phyloP scores from a whole-genome alignment of 1,140 invertebrate genomes.

The Solenopsis invicta region DNA sequence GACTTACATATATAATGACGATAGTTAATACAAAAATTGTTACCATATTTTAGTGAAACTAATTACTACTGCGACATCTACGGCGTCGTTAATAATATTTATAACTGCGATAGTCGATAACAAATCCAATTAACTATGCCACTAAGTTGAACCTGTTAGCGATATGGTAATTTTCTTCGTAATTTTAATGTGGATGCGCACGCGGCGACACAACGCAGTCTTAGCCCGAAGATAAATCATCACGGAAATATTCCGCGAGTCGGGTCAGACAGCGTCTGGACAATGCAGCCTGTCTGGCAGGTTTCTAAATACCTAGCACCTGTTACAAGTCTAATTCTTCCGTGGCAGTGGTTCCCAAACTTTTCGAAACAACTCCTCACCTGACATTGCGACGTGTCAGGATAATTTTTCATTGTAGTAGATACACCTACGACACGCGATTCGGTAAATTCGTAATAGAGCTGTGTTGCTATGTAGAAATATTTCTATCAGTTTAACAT shows the following conservation, averaged over 20 bases:
- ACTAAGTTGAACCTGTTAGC: background rate
- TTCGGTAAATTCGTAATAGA: too few species aligned
- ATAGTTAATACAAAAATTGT: background rate
- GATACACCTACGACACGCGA: background rate
- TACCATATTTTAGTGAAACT: background rate
- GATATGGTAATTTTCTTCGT: background rate
- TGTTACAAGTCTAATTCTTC: constrained; percentile 58
- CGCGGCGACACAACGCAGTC: background rate
- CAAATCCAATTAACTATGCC: constrained; percentile 16
- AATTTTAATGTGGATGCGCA: background rate
- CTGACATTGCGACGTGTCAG: background rate
- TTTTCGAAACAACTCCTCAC: background rate
- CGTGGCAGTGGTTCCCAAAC: constrained; percentile 40
- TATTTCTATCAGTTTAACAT: background rate
- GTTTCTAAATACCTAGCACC: constrained; percentile 59
- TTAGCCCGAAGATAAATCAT: constrained; percentile 31
- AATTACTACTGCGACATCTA: background rate
- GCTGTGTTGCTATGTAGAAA: background rate
- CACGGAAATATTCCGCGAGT: constrained; percentile 45
- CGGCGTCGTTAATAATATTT: background rate
- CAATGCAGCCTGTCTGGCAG: constrained; percentile 45
- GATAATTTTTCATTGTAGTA: background rate
- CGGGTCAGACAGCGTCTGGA: constrained; percentile 53
- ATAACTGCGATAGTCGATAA: background rate
- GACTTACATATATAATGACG: background rate